Evolutionary conservation across 2,113 vertebrate species (phyloP).

Genomic region (Pelobates fuscus): DNA sequence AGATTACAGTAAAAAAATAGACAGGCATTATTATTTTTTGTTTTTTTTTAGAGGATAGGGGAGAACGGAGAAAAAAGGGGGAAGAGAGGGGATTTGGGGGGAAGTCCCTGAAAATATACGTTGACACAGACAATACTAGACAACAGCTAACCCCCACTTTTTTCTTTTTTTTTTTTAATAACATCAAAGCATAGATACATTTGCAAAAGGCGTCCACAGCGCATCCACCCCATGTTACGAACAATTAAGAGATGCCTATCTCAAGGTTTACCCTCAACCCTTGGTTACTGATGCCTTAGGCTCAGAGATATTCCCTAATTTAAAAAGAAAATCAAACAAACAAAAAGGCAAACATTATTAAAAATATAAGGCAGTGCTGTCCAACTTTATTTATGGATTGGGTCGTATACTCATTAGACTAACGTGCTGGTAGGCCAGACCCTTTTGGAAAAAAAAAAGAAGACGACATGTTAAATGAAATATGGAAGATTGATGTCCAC

Average conservation of each 20-base stretch:
- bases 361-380: conserved; percentile 34
- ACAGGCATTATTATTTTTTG: conserved; percentile 42
- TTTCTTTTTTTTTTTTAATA: not conserved
- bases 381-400: conserved; percentile 17
- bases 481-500: not conserved
- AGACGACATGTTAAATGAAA: not conserved
- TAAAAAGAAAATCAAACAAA: not conserved
- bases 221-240: conserved; percentile 32
- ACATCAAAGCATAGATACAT: conserved; percentile 46
- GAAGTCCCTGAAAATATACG: conserved; percentile 48
- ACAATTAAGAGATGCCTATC: conserved; percentile 1
- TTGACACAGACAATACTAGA: conserved; percentile 50
- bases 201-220: conserved; percentile 20
- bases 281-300: conserved; percentile 28
- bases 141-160: conserved; percentile 41
- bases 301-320: conserved; percentile 20
- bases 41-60: conserved; percentile 42
- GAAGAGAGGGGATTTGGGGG: conserved; percentile 16
- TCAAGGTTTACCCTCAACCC: conserved; percentile 19
- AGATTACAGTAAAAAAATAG: conserved; percentile 52
- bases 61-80: conserved; percentile 26
- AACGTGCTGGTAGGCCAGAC: not conserved
- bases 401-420: not conserved
- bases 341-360: conserved; percentile 29
- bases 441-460: not conserved